Evolutionary conservation across 2,113 vertebrate genomes (phyloP).

Genomic region (Microtus richardsoni): DNA sequence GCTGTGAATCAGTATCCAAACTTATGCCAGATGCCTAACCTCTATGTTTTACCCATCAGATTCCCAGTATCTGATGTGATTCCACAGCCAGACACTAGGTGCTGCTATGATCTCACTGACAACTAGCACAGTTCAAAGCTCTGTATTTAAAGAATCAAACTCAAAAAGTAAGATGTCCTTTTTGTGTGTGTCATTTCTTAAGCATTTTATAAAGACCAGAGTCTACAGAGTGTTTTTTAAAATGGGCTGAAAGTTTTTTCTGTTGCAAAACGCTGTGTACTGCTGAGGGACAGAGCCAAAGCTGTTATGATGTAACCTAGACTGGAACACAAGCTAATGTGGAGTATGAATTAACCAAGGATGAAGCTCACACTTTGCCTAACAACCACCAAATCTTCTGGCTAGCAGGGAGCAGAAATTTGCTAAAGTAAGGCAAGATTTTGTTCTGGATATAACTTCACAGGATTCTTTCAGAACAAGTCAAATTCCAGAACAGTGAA

Average conservation of each 20-base stretch:
- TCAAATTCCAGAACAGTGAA: background rate
- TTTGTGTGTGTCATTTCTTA: background rate
- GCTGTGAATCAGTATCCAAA: background rate
- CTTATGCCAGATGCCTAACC: background rate
- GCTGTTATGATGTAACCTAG: too few relatives aligned
- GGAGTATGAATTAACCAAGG: background rate
- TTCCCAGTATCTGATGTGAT: background rate
- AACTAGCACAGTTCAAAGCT: rapidly evolving
- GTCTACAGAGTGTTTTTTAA: background rate
- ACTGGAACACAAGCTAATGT: too few relatives aligned
- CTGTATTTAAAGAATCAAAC: background rate
- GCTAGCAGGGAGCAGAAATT: background rate
- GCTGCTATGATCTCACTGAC: conserved; percentile 38
- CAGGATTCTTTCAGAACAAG: background rate
- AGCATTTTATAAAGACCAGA: background rate
- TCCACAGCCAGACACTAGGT: background rate
- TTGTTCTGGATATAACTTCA: background rate
- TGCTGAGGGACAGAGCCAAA: background rate
- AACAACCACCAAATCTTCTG: background rate
- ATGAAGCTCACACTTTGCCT: background rate
- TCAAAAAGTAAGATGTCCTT: background rate
- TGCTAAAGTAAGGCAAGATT: background rate
- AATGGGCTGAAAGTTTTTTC: background rate
- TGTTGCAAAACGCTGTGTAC: background rate
- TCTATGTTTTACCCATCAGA: background rate